phyloP scores from a whole-genome alignment of 1,140 invertebrate genomes.

The Drosophila persimilis region DNA sequence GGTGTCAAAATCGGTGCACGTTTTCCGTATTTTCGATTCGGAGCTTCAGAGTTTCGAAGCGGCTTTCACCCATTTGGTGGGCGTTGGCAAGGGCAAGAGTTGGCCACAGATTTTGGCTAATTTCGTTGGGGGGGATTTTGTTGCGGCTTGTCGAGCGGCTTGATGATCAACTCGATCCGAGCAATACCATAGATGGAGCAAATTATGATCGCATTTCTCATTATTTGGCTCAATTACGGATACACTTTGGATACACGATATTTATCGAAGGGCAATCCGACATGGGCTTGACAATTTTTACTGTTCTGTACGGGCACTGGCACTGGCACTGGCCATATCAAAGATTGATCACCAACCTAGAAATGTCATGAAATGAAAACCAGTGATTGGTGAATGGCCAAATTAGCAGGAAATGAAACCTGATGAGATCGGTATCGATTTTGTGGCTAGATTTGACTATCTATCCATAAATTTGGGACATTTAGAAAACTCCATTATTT shows the following conservation, averaged over 20 bases:
- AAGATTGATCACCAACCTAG: conserved; percentile 19
- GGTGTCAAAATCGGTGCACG: conserved; percentile 75
- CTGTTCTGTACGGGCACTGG: no score
- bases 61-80: conserved; percentile 71
- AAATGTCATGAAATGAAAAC: conserved; percentile 4
- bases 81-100: conserved; percentile 63
- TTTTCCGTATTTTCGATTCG: conserved; percentile 31
- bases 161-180: conserved; percentile 38
- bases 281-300: conserved; percentile 28
- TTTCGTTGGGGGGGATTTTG: conserved; percentile 42
- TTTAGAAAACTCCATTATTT: conserved; percentile 12
- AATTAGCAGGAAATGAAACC: conserved; percentile 23
- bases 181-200: conserved; percentile 30
- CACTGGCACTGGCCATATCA: conserved; percentile 4
- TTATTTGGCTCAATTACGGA: conserved; percentile 26
- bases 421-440: conserved; percentile 1
- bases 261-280: conserved; percentile 3
- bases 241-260: not conserved
- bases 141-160: conserved; percentile 21
- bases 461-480: no score
- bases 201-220: conserved; percentile 39
- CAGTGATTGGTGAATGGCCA: not conserved
- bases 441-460: not conserved
- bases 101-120: conserved; percentile 20
- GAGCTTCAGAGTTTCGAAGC: not conserved